A percentile compares a stretch with the other conserved stretches of the same genome.
phyloP scores from a whole-genome alignment of 2,888 invertebrate species.

The Flexamia atlantica region DNA sequence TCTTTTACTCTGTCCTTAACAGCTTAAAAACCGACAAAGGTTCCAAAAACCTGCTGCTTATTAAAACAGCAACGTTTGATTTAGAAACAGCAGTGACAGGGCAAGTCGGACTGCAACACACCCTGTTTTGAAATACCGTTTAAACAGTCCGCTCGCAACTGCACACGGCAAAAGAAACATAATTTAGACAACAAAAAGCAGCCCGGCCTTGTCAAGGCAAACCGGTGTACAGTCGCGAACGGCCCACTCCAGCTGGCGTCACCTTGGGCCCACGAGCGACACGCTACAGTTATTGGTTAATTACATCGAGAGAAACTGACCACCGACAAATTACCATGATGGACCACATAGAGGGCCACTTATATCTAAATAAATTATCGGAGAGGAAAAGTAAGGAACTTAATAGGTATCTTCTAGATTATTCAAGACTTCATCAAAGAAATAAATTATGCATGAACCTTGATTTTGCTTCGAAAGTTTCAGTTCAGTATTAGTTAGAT shows the following conservation, averaged over 20 bases:
- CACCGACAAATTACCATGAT: slow-evolving; percentile 5
- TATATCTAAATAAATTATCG: background rate
- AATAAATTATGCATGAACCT: too few species aligned
- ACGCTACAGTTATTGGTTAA: slow-evolving; percentile 41
- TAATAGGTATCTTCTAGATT: too few species aligned
- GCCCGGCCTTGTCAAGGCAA: slow-evolving; percentile 38
- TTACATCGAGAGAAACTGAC: slow-evolving; percentile 1
- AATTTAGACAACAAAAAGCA: slow-evolving; percentile 51
- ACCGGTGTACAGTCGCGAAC: background rate
- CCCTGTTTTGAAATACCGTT: slow-evolving; percentile 45
- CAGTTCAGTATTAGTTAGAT: too few species aligned
- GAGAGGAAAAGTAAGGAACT: background rate
- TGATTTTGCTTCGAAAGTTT: too few species aligned
- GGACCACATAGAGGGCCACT: background rate
- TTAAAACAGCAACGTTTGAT: background rate
- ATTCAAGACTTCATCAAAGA: too few species aligned
- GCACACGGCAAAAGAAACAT: slow-evolving; percentile 53
- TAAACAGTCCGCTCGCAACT: slow-evolving; percentile 46
- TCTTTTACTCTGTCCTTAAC: too few species aligned
- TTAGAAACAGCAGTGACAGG: slow-evolving; percentile 11
- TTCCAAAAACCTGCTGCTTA: too few species aligned
- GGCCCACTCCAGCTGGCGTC: slow-evolving; percentile 18
- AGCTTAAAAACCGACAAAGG: too few species aligned
- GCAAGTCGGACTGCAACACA: slow-evolving; percentile 14
- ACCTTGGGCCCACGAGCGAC: slow-evolving; percentile 25